Evolutionary conservation across 2,797 vertebrate species (phyloP).

Genomic region (Lacerta viridis): DNA sequence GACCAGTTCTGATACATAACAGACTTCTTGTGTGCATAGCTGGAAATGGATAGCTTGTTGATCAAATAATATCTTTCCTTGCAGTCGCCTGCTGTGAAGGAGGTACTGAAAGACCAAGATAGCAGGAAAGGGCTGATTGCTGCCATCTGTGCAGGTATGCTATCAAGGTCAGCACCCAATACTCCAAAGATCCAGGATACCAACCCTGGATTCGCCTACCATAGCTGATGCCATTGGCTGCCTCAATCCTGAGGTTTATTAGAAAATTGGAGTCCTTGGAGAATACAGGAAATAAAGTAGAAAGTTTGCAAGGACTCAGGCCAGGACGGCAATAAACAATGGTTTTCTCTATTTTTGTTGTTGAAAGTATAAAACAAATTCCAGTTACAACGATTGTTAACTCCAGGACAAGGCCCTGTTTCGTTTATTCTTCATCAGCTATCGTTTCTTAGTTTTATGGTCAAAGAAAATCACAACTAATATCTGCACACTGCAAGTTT

Average conservation of each 20-base stretch:
- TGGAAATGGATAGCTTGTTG: not conserved
- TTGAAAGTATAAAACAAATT: no score
- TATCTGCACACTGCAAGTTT: not conserved
- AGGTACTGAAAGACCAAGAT: constrained; percentile 93
- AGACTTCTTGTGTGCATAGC: not conserved
- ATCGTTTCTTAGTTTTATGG: not conserved
- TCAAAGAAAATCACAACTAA: not conserved
- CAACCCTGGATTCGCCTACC: not conserved
- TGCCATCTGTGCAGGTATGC: constrained; percentile 97
- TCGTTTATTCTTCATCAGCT: no score
- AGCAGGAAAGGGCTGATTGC: constrained; percentile 94
- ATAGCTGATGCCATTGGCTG: not conserved
- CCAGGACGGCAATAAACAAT: no score
- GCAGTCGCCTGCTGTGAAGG: constrained; percentile 92
- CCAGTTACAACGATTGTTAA: no score
- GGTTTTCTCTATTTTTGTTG: no score
- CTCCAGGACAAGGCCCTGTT: no score
- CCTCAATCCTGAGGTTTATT: not conserved
- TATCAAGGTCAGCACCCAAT: fast-evolving
- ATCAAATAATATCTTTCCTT: not conserved
- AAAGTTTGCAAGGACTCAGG: no score
- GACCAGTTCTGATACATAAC: not conserved
- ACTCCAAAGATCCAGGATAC: not conserved
- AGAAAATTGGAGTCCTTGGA: no score
- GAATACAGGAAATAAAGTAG: no score